Evolutionary conservation across 2,797 vertebrate species (phyloP).

Genomic region (Acropternis orthonyx): DNA sequence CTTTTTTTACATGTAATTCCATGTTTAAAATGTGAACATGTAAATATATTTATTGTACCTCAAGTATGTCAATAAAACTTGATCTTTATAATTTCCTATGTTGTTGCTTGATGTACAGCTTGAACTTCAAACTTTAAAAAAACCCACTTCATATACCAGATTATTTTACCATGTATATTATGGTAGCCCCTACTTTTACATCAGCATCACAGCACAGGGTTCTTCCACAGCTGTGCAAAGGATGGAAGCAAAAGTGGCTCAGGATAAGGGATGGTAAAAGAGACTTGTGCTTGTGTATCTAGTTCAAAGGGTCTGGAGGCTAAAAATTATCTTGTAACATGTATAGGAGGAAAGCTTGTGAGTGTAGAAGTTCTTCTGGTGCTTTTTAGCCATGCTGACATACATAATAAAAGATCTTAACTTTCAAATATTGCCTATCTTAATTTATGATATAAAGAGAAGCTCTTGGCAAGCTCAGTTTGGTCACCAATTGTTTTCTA

Average conservation of each 20-base stretch:
- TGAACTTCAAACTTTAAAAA: neutral
- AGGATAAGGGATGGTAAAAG: neutral
- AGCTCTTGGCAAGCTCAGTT: neutral
- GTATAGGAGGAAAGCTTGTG: neutral
- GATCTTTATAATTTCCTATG: neutral
- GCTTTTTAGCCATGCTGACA: neutral
- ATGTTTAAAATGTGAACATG: constrained; percentile 37
- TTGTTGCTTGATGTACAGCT: neutral
- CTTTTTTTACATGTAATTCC: constrained; percentile 42
- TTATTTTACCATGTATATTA: neutral
- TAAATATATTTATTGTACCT: constrained; percentile 65
- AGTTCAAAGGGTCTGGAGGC: neutral
- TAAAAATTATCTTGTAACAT: neutral
- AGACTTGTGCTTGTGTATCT: neutral
- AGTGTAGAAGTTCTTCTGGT: neutral
- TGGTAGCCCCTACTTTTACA: neutral
- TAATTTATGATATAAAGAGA: neutral
- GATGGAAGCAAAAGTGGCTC: neutral
- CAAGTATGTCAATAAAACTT: constrained; percentile 70
- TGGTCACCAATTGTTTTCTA: neutral
- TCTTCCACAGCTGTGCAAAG: neutral
- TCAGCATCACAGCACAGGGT: rapidly evolving
- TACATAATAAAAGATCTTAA: neutral
- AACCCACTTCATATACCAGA: neutral
- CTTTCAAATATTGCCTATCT: neutral